These are phyloP conservation scores for Coecobrya sp. DNA, from an alignment of 2,888 invertebrate genomes.

Conservation along the genomic window DNA sequence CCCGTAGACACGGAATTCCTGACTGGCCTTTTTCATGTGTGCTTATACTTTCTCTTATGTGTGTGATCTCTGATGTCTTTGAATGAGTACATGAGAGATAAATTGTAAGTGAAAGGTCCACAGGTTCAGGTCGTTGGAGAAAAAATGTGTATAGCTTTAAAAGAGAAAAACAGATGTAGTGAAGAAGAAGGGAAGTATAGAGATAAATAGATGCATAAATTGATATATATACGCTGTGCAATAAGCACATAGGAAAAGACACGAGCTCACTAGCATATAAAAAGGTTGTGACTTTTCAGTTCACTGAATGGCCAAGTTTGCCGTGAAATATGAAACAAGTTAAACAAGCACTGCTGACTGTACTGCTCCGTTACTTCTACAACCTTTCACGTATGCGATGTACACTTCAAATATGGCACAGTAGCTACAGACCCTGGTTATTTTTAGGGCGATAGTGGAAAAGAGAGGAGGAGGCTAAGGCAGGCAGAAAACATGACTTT, in stretches of 20 bases:
- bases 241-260: not conserved
- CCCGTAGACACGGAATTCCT: constrained; percentile 77
- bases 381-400: not conserved
- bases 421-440: not conserved
- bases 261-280: not conserved
- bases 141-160: constrained; percentile 34
- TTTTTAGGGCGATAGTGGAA: not conserved
- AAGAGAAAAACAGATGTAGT: constrained; percentile 25
- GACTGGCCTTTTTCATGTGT: constrained; percentile 30
- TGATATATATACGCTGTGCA: not conserved
- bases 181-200: not conserved
- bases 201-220: not conserved
- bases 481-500: constrained; percentile 53
- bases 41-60: not conserved
- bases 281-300: constrained; percentile 68
- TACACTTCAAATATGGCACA: not conserved
- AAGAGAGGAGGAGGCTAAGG: constrained; percentile 22
- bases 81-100: constrained; percentile 40
- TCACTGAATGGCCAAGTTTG: constrained; percentile 69
- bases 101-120: constrained; percentile 59
- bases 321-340: constrained; percentile 67
- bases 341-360: constrained; percentile 47
- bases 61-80: constrained; percentile 15
- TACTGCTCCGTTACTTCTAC: not conserved
- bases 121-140: constrained; percentile 52